Base-by-base conservation (phyloP, 2,888 invertebrate genomes). In the Cylloceria caligata region DNA sequence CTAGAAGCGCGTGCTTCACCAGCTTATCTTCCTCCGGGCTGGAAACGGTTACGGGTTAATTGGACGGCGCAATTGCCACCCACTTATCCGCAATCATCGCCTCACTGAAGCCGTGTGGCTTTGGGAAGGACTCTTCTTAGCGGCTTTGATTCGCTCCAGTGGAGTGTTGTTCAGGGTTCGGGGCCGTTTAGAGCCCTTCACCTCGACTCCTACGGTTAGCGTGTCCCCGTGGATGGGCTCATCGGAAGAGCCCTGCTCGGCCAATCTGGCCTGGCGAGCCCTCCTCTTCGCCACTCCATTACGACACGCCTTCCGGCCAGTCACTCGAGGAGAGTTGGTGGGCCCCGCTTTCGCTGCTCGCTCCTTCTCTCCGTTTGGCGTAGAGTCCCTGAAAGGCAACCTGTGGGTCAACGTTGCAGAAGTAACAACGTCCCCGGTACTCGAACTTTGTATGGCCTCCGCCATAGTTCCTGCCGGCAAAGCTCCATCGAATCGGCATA, bases 151-250 rank as follows among this genome's bases (percentile, higher is more conserved):
- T 16, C 1, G 49, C 11, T 49, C 49, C 49, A n/a, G 49, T 16
- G 49, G 49, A 2, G 49, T 49, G n/a, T n/a, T n/a, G n/a, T n/a
- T n/a, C n/a, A n/a, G n/a, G n/a, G 49, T 11, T n/a, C 47, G 47
- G 47, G 47, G 47, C n/a, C 47, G 47, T n/a, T 47, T 47, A n/a
- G n/a, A 11, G 47, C 47, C 47, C 47, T 6, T n/a, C 47, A n/a
- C 47, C n/a, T 16, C 47, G 13, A n/a, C 19, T 5, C 7, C 36
- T 7, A 36, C 36, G 3, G 7, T 36, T 36, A 7, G 36, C 7
- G 7, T 7, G 36, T n/a, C 47, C n/a, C 2, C 2, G 47, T 19
- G 47, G 47, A 6, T 47, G 13, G 11, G 11, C 47, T 47, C 47
- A 19, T n/a, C 11, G n/a, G 47, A 47, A 2, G 47, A 19, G 47